These are phyloP conservation scores for Pimephales promelas DNA, from an alignment of 2,113 vertebrate species.

Conservation along the genomic window DNA sequence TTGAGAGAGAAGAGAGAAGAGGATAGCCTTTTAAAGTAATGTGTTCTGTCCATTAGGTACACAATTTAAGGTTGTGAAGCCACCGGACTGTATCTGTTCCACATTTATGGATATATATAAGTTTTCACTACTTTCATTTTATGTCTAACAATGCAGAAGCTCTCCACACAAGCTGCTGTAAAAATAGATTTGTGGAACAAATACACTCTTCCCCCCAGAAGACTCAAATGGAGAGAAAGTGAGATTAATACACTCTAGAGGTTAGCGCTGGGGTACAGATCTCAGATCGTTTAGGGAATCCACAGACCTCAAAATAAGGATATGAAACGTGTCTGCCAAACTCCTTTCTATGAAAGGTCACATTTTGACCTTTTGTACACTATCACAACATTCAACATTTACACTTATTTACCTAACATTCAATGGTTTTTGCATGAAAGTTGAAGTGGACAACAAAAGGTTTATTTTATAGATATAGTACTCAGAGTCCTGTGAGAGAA, in stretches of 20 bases:
- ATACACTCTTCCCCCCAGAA: not conserved
- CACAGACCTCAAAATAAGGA: conserved; percentile 57
- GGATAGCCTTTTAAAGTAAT: not conserved
- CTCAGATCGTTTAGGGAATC: conserved; percentile 42
- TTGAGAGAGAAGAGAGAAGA: not conserved
- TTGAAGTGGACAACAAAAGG: not conserved
- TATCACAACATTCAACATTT: too few species aligned
- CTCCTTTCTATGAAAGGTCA: conserved; percentile 53
- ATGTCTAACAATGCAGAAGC: conserved; percentile 2
- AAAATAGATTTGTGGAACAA: conserved; percentile 28
- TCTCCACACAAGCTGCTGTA: not conserved
- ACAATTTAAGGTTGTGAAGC: conserved; percentile 39
- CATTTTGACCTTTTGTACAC: conserved; percentile 23
- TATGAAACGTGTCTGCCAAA: conserved; percentile 56
- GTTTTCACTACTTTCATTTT: conserved; percentile 38
- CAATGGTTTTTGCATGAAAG: conserved; percentile 8
- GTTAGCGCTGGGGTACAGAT: conserved; percentile 33
- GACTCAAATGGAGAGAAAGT: conserved; percentile 12
- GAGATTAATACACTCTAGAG: not conserved
- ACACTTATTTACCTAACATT: conserved; percentile 38
- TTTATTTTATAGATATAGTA: not conserved
- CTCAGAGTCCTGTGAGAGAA: not conserved
- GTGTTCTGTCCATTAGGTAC: conserved; percentile 3
- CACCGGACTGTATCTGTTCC: conserved; percentile 45
- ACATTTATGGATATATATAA: conserved; percentile 39